Conservation (phyloP, 2,888 invertebrate species). For the Drosophila eohydei region DNA sequence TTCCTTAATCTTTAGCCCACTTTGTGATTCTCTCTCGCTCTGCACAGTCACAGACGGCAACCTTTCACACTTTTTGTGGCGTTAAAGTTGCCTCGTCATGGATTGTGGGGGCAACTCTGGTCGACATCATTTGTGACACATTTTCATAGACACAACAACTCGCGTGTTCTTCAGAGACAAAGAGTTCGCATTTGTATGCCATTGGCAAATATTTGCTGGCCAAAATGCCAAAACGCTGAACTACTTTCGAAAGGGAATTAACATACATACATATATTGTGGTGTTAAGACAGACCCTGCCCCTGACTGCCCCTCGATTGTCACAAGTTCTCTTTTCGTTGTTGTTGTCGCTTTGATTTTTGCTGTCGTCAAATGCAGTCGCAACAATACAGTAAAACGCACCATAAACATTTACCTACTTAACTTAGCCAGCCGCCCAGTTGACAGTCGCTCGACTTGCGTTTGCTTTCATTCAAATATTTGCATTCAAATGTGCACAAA, state of each 20-base stretch:
- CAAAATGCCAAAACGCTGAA: constrained; percentile 63
- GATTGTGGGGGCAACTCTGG: constrained; percentile 41
- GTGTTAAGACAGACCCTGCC: constrained; percentile 1
- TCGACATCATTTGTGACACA: constrained; percentile 63
- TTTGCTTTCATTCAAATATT: constrained; percentile 70
- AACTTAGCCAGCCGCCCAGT: constrained; percentile 6
- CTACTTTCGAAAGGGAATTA: constrained; percentile 71
- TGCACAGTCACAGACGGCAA: constrained; percentile 38
- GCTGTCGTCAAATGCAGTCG: constrained; percentile 62
- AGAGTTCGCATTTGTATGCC: constrained; percentile 71
- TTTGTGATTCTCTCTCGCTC: constrained; percentile 7
- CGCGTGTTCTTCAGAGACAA: constrained; percentile 50
- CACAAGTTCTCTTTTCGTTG: constrained; percentile 19
- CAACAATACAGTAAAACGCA: constrained; percentile 43
- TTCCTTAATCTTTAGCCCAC: constrained; percentile 65
- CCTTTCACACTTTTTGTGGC: constrained; percentile 66
- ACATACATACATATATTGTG: constrained; percentile 62
- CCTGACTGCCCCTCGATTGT: neutral
- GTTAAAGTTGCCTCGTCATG: constrained; percentile 65
- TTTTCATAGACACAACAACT: constrained; percentile 58
- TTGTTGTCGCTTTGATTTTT: constrained; percentile 38
- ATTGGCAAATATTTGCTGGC: constrained; percentile 58
- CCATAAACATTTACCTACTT: constrained; percentile 70
- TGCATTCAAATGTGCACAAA: constrained; percentile 49
- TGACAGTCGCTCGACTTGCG: constrained; percentile 18